Conservation (phyloP, 2,888 invertebrate genomes). For the Chymomyza caudatula region DNA sequence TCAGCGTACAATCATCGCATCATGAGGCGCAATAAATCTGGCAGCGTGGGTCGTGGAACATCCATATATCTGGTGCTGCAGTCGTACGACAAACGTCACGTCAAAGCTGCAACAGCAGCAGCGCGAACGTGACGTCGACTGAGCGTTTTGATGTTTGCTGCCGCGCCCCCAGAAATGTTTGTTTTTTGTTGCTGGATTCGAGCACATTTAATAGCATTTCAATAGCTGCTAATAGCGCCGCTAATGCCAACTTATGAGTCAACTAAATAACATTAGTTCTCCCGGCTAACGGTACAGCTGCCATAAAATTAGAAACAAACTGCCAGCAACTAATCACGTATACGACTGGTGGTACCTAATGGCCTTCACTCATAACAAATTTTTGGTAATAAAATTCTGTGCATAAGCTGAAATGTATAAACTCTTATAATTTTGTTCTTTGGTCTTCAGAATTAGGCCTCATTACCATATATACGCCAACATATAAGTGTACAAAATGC, state of each 20-base stretch:
- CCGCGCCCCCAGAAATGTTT: background rate
- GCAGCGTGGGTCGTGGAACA: conserved; percentile 53
- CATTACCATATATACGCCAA: conserved; percentile 68
- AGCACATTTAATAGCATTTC: conserved; percentile 9
- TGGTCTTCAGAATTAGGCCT: conserved; percentile 66
- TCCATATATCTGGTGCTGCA: conserved; percentile 5
- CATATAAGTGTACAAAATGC: conserved; percentile 26
- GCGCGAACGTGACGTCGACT: conserved; percentile 34
- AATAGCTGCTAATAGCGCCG: conserved; percentile 30
- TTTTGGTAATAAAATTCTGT: conserved; percentile 40
- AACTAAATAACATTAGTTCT: conserved; percentile 19
- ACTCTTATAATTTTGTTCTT: conserved; percentile 54
- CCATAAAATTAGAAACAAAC: conserved; percentile 21
- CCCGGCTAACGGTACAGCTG: background rate
- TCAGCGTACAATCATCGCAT: conserved; percentile 38
- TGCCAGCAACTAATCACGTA: background rate
- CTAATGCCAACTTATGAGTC: conserved; percentile 49
- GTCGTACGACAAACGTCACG: conserved; percentile 64
- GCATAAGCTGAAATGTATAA: conserved; percentile 7
- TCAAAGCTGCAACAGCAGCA: conserved; percentile 34
- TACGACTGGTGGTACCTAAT: background rate
- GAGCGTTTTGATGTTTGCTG: background rate
- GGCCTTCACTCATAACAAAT: background rate
- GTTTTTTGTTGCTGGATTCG: background rate
- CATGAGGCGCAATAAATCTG: conserved; percentile 61